These are phyloP conservation scores for Tetropium fuscum DNA, from an alignment of 2,888 invertebrate species.

Conservation along the genomic window DNA sequence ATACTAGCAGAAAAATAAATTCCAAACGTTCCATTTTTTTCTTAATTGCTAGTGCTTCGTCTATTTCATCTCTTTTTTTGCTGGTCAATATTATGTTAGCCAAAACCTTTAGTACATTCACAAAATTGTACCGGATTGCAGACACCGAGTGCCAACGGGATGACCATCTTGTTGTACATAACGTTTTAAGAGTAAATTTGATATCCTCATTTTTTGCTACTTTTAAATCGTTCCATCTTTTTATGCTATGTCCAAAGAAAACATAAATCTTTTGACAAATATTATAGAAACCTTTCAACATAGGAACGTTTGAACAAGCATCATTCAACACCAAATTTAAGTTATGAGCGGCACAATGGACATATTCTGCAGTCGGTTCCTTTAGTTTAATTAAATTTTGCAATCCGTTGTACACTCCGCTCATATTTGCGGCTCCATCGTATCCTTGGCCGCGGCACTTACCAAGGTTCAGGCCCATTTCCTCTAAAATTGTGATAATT, in stretches of 20 bases:
- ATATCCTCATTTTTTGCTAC: background rate
- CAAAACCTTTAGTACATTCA: too few species aligned
- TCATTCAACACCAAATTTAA: background rate
- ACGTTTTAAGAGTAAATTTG: background rate
- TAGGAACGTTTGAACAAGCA: too few species aligned
- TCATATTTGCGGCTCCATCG: background rate
- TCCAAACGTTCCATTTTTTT: background rate
- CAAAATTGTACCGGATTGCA: too few species aligned
- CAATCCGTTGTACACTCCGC: background rate
- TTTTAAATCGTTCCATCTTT: background rate
- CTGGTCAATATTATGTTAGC: too few species aligned
- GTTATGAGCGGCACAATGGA: too few species aligned
- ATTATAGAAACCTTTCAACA: background rate
- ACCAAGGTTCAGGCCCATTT: background rate
- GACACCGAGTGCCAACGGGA: background rate
- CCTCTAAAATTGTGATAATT: too few species aligned
- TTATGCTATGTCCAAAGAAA: background rate
- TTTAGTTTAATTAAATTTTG: background rate
- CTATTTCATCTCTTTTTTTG: constrained; percentile 2
- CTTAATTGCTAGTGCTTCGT: background rate
- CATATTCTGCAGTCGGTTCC: background rate
- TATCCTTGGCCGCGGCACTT: background rate
- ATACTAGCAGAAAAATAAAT: background rate
- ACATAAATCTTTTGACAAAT: background rate
- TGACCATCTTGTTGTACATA: background rate